phyloP scores from a whole-genome alignment of 2,888 invertebrate species.

The Colostygia pectinataria region DNA sequence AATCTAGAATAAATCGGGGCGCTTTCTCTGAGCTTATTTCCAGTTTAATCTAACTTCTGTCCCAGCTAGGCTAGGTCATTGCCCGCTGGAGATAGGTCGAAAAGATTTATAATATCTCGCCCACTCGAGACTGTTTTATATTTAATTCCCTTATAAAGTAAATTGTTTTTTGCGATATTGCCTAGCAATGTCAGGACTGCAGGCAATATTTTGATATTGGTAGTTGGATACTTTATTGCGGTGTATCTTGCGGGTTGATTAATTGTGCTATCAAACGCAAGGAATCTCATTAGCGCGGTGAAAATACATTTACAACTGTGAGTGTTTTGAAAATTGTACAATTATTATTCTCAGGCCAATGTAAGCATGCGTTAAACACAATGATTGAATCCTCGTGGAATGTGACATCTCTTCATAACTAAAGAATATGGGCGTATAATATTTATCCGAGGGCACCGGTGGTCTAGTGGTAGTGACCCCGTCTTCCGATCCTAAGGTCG shows the following conservation, averaged over 20 bases:
- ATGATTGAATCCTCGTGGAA: too few relatives aligned
- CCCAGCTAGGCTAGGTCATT: constrained; percentile 17
- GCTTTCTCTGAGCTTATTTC: constrained; percentile 13
- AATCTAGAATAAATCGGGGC: constrained; percentile 10
- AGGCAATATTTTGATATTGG: constrained; percentile 11
- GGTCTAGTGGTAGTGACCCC: too few relatives aligned
- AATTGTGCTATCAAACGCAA: constrained; percentile 29
- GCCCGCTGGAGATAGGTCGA: constrained; percentile 21
- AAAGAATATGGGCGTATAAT: too few relatives aligned
- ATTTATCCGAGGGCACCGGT: too few relatives aligned
- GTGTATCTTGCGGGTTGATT: constrained; percentile 21
- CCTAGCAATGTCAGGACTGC: constrained; percentile 15
- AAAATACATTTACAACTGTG: constrained; percentile 12
- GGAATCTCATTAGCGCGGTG: constrained; percentile 23
- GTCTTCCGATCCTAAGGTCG: too few relatives aligned
- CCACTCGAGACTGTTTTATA: constrained; percentile 32
- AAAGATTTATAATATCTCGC: constrained; percentile 28
- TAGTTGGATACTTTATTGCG: constrained; percentile 14
- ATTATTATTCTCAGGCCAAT: too few relatives aligned
- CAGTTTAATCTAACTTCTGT: constrained; percentile 21
- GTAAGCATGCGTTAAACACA: too few relatives aligned
- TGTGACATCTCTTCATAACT: too few relatives aligned
- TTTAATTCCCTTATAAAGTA: constrained; percentile 33
- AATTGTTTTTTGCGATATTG: constrained; percentile 32
- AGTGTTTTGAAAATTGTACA: constrained; percentile 4